phyloP scores from a whole-genome alignment of 2,888 invertebrate genomes.

The Tenthredo amoena region DNA sequence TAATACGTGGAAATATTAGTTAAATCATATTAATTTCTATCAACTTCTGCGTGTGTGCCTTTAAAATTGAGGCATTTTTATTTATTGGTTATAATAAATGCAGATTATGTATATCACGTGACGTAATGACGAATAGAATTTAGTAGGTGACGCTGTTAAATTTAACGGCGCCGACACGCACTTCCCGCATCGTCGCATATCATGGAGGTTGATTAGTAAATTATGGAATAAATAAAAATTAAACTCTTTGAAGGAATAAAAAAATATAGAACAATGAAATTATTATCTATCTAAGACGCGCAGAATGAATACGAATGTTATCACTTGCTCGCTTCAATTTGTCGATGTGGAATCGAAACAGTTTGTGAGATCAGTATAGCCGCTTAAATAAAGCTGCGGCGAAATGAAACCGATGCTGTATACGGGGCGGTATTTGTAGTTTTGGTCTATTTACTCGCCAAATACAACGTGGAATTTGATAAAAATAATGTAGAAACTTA shows the following conservation, averaged over 20 bases:
- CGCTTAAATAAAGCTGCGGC: slow-evolving; percentile 9
- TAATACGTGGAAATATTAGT: background rate
- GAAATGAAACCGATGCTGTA: slow-evolving; percentile 35
- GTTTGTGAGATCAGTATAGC: background rate
- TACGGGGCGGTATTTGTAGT: slow-evolving; percentile 26
- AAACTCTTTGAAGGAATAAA: background rate
- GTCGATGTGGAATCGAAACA: background rate
- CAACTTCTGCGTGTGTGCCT: background rate
- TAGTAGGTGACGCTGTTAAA: slow-evolving; percentile 46
- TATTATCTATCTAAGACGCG: background rate
- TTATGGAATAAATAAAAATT: background rate
- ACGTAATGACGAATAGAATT: slow-evolving; percentile 45
- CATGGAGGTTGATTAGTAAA: background rate
- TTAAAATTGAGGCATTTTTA: background rate
- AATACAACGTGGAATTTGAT: background rate
- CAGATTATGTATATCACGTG: slow-evolving; percentile 49
- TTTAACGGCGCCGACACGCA: slow-evolving; percentile 28
- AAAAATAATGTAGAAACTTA: slow-evolving; percentile 28
- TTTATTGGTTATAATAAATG: slow-evolving; percentile 28
- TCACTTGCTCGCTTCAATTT: background rate
- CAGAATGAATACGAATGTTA: background rate
- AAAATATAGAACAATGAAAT: background rate
- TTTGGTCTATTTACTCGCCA: background rate
- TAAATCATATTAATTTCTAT: background rate
- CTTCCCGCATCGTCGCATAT: slow-evolving; percentile 35